Conservation (phyloP, 2,888 invertebrate species). For the Napeogenes inachia region DNA sequence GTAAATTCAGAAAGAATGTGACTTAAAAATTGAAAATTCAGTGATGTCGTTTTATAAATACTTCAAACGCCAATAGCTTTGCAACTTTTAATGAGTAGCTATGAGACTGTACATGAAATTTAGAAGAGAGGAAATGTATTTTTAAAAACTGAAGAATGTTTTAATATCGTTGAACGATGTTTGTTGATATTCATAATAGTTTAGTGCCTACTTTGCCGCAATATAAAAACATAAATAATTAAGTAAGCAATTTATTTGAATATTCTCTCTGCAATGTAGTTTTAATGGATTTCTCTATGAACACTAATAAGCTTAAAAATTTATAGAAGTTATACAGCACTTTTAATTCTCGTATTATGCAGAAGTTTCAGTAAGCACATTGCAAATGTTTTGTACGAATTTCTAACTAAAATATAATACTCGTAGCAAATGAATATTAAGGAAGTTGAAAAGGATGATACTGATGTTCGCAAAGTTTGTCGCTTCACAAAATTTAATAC, state of each 20-base stretch:
- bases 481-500: conserved; percentile 62
- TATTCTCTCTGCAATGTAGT: not conserved
- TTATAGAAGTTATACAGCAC: not conserved
- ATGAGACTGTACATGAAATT: not conserved
- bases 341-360: not conserved
- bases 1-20: no score
- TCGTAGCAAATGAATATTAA: conserved; percentile 25
- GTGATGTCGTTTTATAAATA: conserved; percentile 28
- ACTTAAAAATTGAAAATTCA: conserved; percentile 20
- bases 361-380: conserved; percentile 2
- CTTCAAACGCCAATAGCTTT: conserved; percentile 25
- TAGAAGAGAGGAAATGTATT: no score
- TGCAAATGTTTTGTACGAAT: conserved; percentile 10
- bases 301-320: not conserved
- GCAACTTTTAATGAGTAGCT: conserved; percentile 29
- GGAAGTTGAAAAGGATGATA: conserved; percentile 39
- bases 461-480: conserved; percentile 52
- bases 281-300: conserved; percentile 1
- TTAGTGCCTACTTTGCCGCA: no score
- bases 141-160: no score
- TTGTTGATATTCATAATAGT: no score
- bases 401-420: conserved; percentile 16
- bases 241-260: not conserved
- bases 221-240: no score
- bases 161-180: no score